phyloP scores from a whole-genome alignment of 2,888 invertebrate genomes.

The Timema podura region DNA sequence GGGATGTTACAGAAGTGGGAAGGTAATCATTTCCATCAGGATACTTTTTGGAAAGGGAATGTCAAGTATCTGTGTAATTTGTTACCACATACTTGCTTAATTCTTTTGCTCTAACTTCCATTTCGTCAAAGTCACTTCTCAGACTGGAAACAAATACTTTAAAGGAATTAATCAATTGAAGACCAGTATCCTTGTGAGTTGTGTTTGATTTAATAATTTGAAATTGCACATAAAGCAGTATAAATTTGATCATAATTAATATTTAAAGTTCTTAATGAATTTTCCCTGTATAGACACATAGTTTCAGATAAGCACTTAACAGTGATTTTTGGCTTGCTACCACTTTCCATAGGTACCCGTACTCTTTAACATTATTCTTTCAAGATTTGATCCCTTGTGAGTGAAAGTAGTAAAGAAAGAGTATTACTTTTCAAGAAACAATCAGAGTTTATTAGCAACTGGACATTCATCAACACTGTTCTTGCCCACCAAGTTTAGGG shows the following conservation, averaged over 20 bases:
- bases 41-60: neutral
- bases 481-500: neutral
- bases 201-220: neutral
- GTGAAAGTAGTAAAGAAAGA: neutral
- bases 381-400: neutral
- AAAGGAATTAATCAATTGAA: neutral
- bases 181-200: constrained; percentile 3
- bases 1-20: neutral
- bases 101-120: constrained; percentile 4
- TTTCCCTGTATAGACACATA: neutral
- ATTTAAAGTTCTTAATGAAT: neutral
- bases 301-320: neutral
- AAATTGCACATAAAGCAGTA: neutral
- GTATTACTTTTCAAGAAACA: neutral
- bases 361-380: neutral
- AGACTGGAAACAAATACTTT: constrained; percentile 6
- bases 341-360: neutral
- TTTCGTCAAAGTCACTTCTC: constrained; percentile 1
- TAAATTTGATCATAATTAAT: constrained; percentile 1
- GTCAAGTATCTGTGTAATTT: neutral
- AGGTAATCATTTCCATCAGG: neutral
- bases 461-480: constrained; percentile 4
- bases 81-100: neutral
- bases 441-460: neutral
- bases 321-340: neutral